These are phyloP conservation scores for Poecilia wingei DNA, from an alignment of 2,797 vertebrate genomes.

Conservation along the genomic window DNA sequence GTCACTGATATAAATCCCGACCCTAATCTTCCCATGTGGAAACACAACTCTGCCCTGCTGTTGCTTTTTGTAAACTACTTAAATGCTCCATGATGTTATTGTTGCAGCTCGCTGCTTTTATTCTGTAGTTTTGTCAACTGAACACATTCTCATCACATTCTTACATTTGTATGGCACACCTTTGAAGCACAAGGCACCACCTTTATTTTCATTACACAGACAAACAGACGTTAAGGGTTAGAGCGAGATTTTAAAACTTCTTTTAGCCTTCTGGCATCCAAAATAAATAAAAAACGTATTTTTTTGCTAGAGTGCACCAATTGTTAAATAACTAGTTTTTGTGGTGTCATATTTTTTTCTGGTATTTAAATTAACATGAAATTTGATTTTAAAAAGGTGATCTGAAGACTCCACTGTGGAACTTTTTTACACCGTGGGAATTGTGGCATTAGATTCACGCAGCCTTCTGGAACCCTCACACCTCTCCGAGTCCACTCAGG, in stretches of 20 bases:
- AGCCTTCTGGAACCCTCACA: slow-evolving; percentile 26
- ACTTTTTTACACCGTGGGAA: background rate
- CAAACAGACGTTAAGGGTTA: background rate
- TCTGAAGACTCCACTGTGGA: background rate
- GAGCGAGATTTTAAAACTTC: background rate
- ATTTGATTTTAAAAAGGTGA: background rate
- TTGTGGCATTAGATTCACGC: background rate
- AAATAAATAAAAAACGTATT: background rate
- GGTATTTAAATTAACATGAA: background rate
- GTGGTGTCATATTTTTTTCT: background rate
- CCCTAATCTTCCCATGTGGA: slow-evolving; percentile 36
- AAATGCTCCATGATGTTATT: background rate
- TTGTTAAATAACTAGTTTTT: background rate
- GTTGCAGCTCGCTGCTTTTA: background rate
- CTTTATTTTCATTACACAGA: background rate
- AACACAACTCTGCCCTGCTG: slow-evolving; percentile 41
- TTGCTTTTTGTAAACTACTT: background rate
- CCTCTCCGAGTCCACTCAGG: slow-evolving; percentile 33
- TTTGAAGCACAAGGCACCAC: background rate
- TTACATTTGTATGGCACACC: background rate
- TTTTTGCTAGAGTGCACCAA: background rate
- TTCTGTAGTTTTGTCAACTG: background rate
- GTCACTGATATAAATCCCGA: slow-evolving; percentile 22
- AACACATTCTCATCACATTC: background rate
- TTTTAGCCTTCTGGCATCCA: background rate